Evolutionary conservation across 2,797 vertebrate genomes (phyloP), one percentile per base, ranked within the genome.

Genomic region (Steatocranus sp.): DNA sequence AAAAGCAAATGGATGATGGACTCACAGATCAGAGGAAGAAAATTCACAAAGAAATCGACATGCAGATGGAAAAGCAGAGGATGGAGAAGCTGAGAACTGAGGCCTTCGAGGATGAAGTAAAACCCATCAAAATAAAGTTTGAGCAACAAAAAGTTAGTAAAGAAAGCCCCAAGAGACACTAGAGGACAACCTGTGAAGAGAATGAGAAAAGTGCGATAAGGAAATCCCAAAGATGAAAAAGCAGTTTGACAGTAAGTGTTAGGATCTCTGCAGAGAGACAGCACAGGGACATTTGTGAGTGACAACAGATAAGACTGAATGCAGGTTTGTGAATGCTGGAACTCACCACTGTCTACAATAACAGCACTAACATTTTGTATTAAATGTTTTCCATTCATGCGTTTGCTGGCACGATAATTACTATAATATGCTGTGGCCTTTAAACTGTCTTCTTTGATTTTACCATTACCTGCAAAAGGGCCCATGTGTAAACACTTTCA

Each of bases 231-330:
- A 1, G 3, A 3, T 84, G 75, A 88, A 54, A 27, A 87, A 66
- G 41, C 77, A 80, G 43, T 68, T 79, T 4, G 84, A 86, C 6
- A 50, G 43, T 18, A 87, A 49, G 25, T 41, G 74, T 34, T 41
- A 76, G 41, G 50, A 77, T 12, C 8, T 12, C 86, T 32, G 61
- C 61, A 14, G 41, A 85, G 41, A 79, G 48, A n/a, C 23, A 50
- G 83, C 68, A 70, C 11, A 4, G 11, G 79, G 20, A 49, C 43
- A 4, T 49, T 51, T 56, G 74, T 91, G 63, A 76, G 61, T 0
- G 94, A 93, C 92, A 93, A 12, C 92, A 93, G 75, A 95, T 93
- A 91, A 91, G 92, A 50, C 81, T 94, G 76, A 94, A 94, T 2
- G 63, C 79, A 75, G 89, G 85, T 78, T 75, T 93, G 18, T 83